These are phyloP conservation scores for Andrena cerasifolii DNA, from an alignment of 1,140 invertebrate genomes.

Conservation along the genomic window DNA sequence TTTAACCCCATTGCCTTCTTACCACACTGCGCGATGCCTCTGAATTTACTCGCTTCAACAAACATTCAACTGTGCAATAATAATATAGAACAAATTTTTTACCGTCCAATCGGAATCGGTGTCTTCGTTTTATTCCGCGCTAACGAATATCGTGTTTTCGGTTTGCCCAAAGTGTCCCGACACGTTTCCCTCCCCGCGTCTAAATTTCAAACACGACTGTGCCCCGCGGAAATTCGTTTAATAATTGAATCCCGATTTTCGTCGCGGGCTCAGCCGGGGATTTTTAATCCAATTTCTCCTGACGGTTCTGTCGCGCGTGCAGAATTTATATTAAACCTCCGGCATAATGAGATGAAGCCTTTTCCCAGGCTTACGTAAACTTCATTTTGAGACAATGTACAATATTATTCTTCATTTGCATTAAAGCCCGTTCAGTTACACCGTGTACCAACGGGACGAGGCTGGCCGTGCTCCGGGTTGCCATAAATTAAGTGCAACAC, in stretches of 20 bases:
- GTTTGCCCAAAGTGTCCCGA: no score
- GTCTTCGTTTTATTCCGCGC: no score
- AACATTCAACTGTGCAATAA: no score
- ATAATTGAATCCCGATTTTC: background rate
- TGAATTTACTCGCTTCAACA: no score
- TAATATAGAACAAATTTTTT: no score
- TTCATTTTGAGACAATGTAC: slow-evolving; percentile 30
- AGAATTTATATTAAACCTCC: slow-evolving; percentile 42
- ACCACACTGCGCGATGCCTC: no score
- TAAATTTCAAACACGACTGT: no score
- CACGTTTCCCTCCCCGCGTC: no score
- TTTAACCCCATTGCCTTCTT: no score
- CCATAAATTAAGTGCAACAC: background rate
- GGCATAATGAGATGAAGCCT: slow-evolving; percentile 40
- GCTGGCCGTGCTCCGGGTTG: no score
- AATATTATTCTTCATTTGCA: slow-evolving; percentile 14
- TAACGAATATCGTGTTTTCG: no score
- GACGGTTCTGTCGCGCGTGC: slow-evolving; percentile 2
- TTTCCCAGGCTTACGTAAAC: slow-evolving; percentile 43
- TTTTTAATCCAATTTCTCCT: slow-evolving; percentile 30
- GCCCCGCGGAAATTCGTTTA: background rate
- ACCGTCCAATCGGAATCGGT: no score
- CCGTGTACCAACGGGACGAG: background rate
- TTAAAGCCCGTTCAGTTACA: background rate
- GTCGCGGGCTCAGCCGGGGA: background rate